These are phyloP conservation scores for Dasyurus viverrinus DNA, from an alignment of 2,113 vertebrate species.

Conservation along the genomic window DNA sequence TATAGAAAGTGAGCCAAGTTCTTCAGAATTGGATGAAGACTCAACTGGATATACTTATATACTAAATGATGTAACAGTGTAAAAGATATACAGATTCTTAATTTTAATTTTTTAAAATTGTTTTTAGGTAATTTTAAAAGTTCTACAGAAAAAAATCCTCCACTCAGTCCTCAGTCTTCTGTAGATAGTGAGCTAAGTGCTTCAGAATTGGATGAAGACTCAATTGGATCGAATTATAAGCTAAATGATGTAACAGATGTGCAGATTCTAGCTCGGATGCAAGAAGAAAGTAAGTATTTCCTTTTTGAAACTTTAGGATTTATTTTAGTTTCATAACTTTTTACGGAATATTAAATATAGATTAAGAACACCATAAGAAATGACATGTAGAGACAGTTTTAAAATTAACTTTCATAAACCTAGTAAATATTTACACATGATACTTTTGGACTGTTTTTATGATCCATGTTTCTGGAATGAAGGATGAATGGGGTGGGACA, in stretches of 20 bases:
- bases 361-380: conserved; percentile 23
- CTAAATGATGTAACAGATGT: conserved; percentile 98
- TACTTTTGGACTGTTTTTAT: conserved; percentile 32
- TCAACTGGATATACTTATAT: conserved; percentile 98
- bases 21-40: conserved; percentile 99
- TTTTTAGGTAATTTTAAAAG: conserved; percentile 90
- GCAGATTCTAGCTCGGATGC: conserved; percentile 98
- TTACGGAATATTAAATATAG: conserved; percentile 25
- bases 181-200: conserved; percentile 98
- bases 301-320: neutral
- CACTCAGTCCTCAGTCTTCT: conserved; percentile 95
- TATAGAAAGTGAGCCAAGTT: conserved; percentile 98
- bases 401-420: conserved; percentile 20
- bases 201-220: conserved; percentile 99
- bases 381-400: conserved; percentile 24
- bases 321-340: conserved; percentile 26
- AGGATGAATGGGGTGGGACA: neutral
- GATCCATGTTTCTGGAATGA: neutral
- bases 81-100: conserved; percentile 95
- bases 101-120: conserved; percentile 16
- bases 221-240: conserved; percentile 97
- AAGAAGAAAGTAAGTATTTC: conserved; percentile 96
- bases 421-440: neutral
- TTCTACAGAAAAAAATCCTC: conserved; percentile 92
- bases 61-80: conserved; percentile 90